Base-by-base conservation (phyloP, 2,888 invertebrate species). In the Brachypalpus laphriformis region DNA sequence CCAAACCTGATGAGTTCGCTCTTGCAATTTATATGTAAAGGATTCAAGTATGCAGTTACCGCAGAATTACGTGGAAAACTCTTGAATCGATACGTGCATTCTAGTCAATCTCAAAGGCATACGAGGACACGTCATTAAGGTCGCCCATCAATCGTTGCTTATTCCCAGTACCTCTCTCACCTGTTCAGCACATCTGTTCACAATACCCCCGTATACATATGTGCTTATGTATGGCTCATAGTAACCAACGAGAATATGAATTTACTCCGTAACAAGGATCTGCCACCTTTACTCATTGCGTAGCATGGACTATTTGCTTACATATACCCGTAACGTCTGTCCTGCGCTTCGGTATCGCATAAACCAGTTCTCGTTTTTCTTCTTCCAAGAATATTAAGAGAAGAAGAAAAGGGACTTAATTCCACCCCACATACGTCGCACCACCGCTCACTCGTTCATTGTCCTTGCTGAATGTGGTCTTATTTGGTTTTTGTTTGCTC, bases 301-400 rank as follows among this genome's bases (percentile, higher is more conserved):
- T n/a, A 22, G 42, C n/a, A 5, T n/a, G 11, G 28, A 42, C 42
- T 42, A 42, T 42, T 42, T 18, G 42, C 45, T 45, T 45, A 45
- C 42, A 42, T 51, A 25, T 51, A 7, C 51, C 18, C 22, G 2
- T 5, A 5, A 25, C 25, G 51, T 25, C 9, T 54, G 16, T 54
- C 28, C 16, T 47, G 8, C 20, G 47, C 20, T 47, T 3, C 47
- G 20, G 3, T 9, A 20, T 54, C 56, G 11, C 57, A 57, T 37
- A 57, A 57, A 57, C 18, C 34, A 57, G 57, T 57, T 20, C 37
- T 20, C 16, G 14, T 31, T 54, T 31, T 28, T 31, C 18, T 54
- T 54, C 37, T 2, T 11, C 22, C 2, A 56, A 11, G 20, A 31
- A 56, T 54, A 54, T 14, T 7, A 14, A 56, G 28, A 56, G 34